These are phyloP conservation scores for Oryctes rhinoceros DNA, from an alignment of 1,140 invertebrate species.

Conservation along the genomic window DNA sequence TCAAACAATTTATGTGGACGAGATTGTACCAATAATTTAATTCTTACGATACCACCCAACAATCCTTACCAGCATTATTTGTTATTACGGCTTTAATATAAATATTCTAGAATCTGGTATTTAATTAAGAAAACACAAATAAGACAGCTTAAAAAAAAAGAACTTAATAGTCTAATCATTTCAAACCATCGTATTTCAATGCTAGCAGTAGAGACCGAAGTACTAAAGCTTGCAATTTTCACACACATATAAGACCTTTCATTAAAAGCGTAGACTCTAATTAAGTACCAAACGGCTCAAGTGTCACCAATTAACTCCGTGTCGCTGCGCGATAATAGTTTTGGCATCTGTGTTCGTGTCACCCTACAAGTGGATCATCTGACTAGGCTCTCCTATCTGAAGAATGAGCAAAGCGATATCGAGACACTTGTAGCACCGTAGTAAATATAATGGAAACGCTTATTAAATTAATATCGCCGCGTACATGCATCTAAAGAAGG, in stretches of 20 bases:
- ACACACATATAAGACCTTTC: background rate
- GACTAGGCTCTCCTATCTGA: background rate
- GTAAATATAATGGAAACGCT: background rate
- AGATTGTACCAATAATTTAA: no score
- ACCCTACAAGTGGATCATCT: background rate
- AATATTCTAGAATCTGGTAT: no score
- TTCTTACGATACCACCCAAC: no score
- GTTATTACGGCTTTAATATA: no score
- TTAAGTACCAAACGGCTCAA: background rate
- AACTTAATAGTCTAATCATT: background rate
- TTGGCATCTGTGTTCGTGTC: background rate
- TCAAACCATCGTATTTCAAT: background rate
- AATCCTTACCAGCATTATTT: no score
- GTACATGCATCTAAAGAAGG: background rate
- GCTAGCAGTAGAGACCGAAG: background rate
- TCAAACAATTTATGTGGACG: no score
- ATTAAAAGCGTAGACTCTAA: background rate
- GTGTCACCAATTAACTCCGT: slow-evolving; percentile 3
- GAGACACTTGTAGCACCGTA: background rate
- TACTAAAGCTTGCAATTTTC: background rate
- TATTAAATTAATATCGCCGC: background rate
- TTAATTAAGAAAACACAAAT: no score
- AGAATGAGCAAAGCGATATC: background rate
- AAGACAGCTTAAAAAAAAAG: no score
- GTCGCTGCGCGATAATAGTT: background rate